Percentiles rank a stretch among this genome's conserved stretches.
Conservation (phyloP, 1,140 invertebrate genomes). For the Pogonognathellus flavescens region DNA sequence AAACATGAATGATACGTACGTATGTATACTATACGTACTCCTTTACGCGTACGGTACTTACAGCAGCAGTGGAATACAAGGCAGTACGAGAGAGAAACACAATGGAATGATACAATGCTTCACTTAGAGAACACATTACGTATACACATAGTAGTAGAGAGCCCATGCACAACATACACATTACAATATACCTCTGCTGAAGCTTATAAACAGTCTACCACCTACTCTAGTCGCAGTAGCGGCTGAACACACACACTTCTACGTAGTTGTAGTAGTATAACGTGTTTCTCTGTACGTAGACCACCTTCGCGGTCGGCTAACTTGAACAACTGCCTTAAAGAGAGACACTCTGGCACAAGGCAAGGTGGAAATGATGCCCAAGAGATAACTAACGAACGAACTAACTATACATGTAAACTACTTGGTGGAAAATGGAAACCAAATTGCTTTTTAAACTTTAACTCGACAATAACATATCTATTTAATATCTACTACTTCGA, state of each 20-base stretch:
- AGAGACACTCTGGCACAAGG: conserved; percentile 42
- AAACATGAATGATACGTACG: conserved; percentile 36
- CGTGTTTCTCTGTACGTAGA: no score
- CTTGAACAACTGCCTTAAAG: conserved; percentile 52
- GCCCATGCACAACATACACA: no score
- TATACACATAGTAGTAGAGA: no score
- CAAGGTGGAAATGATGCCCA: conserved; percentile 57
- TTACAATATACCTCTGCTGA: no score
- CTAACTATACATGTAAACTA: conserved; percentile 47
- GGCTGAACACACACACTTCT: no score
- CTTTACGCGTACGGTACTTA: conserved; percentile 6
- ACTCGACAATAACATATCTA: conserved; percentile 7
- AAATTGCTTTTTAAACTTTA: conserved; percentile 54
- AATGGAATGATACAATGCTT: neutral
- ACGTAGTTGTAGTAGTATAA: no score
- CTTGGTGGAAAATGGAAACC: conserved; percentile 62
- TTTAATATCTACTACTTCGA: neutral
- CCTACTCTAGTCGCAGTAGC: no score
- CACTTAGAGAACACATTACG: no score
- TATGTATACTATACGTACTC: neutral
- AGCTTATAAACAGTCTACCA: no score
- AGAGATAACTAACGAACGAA: conserved; percentile 50
- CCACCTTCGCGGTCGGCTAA: conserved; percentile 65
- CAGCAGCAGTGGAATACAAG: neutral
- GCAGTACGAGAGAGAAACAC: neutral